Evolutionary conservation across 1,140 invertebrate genomes (phyloP).

Genomic region (Pseudomyrmex cubaensis): DNA sequence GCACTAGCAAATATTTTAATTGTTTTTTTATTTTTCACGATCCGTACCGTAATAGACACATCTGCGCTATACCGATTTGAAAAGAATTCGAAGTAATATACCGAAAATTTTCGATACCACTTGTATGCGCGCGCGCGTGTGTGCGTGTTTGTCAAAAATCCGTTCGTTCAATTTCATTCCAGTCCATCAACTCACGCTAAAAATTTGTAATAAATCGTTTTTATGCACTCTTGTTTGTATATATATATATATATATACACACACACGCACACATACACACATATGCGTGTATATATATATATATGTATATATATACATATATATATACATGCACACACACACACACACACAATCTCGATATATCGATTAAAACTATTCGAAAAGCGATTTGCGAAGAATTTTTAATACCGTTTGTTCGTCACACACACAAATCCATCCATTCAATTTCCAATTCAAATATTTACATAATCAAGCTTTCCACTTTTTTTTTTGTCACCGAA

Average conservation of each 20-base stretch:
- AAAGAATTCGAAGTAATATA: constrained; percentile 2
- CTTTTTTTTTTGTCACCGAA: neutral
- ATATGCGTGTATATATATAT: too few relatives aligned
- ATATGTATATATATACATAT: too few relatives aligned
- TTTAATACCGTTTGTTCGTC: constrained; percentile 7
- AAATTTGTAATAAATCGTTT: too few relatives aligned
- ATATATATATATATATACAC: too few relatives aligned
- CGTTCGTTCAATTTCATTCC: neutral
- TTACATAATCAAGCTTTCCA: neutral
- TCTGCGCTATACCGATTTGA: neutral
- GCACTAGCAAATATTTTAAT: neutral
- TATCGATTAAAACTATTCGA: neutral
- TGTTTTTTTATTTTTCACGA: constrained; percentile 6
- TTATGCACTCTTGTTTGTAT: too few relatives aligned
- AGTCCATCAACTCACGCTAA: too few relatives aligned
- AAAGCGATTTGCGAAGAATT: neutral
- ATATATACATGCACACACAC: rapidly evolving
- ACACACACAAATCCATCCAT: too few relatives aligned
- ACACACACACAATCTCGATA: neutral
- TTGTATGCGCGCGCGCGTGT: neutral
- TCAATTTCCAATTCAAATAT: constrained; percentile 2
- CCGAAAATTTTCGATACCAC: constrained; percentile 1
- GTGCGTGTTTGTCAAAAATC: neutral
- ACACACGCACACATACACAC: too few relatives aligned
- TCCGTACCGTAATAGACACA: neutral